Evolutionary conservation across 2,888 invertebrate species (phyloP).

Genomic region (Drosophila longiperda): DNA sequence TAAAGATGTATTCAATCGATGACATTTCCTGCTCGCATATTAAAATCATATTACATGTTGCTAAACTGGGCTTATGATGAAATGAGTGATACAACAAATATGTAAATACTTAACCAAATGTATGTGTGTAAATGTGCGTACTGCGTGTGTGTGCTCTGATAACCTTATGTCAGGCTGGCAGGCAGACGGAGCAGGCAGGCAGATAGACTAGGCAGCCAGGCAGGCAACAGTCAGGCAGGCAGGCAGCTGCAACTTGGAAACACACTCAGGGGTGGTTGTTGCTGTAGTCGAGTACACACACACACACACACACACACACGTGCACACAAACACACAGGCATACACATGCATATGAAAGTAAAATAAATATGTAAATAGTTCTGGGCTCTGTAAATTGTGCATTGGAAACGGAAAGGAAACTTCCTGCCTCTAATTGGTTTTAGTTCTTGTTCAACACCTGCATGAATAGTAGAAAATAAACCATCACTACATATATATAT

Average conservation of each 20-base stretch:
- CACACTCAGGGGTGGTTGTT: conserved; percentile 44
- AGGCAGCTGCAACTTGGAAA: conserved; percentile 55
- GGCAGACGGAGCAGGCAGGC: conserved; percentile 18
- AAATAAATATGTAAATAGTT: conserved; percentile 19
- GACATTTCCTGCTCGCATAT: background rate
- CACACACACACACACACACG: background rate
- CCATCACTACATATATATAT: background rate
- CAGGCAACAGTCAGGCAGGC: conserved; percentile 22
- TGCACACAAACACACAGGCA: background rate
- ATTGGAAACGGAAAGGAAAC: conserved; percentile 53
- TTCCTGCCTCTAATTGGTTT: conserved; percentile 54
- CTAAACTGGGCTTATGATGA: conserved; percentile 13
- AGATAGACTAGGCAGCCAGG: conserved; percentile 14
- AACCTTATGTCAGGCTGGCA: conserved; percentile 61
- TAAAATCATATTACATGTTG: conserved; percentile 1
- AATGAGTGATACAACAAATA: conserved; percentile 2
- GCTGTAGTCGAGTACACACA: conserved; percentile 1
- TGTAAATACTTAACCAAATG: conserved; percentile 1
- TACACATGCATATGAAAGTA: background rate
- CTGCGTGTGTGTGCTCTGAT: conserved; percentile 41
- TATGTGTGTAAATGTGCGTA: background rate
- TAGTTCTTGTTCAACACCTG: conserved; percentile 18
- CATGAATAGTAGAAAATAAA: background rate
- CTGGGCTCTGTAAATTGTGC: conserved; percentile 25
- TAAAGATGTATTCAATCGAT: background rate